Conservation (phyloP, 2,113 vertebrate genomes). For the Ophthalmolycus amberensis region DNA sequence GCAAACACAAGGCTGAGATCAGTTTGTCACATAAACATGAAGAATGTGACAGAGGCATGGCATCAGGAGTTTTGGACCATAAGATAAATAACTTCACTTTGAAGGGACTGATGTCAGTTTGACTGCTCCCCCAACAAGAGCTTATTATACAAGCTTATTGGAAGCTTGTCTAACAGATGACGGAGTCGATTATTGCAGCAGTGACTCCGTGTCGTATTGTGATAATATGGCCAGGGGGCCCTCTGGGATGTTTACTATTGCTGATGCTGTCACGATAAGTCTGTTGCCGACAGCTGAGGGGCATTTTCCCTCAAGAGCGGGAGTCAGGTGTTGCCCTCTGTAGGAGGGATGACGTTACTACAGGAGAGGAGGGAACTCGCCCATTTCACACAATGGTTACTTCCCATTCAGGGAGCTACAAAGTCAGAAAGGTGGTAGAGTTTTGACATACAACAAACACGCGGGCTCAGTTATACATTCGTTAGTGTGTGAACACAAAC, state of each 20-base stretch:
- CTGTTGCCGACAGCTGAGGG: slow-evolving; percentile 8
- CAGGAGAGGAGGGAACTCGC: slow-evolving; percentile 3
- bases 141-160: background rate
- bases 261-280: slow-evolving; percentile 23
- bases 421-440: background rate
- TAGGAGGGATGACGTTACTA: slow-evolving; percentile 32
- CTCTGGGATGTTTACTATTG: slow-evolving; percentile 38
- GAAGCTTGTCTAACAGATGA: slow-evolving; percentile 13
- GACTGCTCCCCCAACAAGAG: background rate
- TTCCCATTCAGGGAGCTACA: background rate
- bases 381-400: background rate
- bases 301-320: background rate
- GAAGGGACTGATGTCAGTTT: slow-evolving; percentile 19
- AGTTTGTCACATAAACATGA: slow-evolving; percentile 64
- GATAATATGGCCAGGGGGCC: slow-evolving; percentile 1
- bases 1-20: slow-evolving; percentile 48
- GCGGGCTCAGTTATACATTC: background rate
- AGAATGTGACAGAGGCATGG: slow-evolving; percentile 66
- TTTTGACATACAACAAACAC: slow-evolving; percentile 2
- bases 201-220: background rate
- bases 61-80: slow-evolving; percentile 33
- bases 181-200: slow-evolving; percentile 14
- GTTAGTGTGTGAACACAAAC: background rate
- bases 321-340: slow-evolving; percentile 58
- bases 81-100: slow-evolving; percentile 18